Percentiles rank a stretch among this genome's conserved stretches.
These are phyloP conservation scores for Choristoneura rosaceana DNA, from an alignment of 2,888 invertebrate genomes.

Conservation along the genomic window DNA sequence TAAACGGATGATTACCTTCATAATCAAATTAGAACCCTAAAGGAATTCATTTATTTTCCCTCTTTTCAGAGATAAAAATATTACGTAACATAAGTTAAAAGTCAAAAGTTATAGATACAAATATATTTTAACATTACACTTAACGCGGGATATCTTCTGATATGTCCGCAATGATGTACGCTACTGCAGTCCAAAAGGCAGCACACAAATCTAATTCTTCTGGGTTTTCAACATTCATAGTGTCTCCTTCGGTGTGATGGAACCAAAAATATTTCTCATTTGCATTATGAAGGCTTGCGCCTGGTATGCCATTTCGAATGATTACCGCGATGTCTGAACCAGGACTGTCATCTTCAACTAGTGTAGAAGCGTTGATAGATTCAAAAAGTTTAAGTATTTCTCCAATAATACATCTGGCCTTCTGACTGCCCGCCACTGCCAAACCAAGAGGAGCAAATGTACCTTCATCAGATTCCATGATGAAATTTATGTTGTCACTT, in stretches of 20 bases:
- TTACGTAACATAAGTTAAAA: neutral
- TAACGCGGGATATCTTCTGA: slow-evolving; percentile 87
- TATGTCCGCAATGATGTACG: slow-evolving; percentile 92
- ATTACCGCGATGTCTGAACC: slow-evolving; percentile 90
- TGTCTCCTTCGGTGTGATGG: slow-evolving; percentile 93
- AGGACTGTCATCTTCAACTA: slow-evolving; percentile 82
- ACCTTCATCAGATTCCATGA: slow-evolving; percentile 94
- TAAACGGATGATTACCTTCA: slow-evolving; percentile 6
- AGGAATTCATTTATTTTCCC: neutral
- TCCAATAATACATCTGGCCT: slow-evolving; percentile 88
- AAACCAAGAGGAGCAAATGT: slow-evolving; percentile 91
- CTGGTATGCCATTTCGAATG: slow-evolving; percentile 88
- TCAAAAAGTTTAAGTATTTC: slow-evolving; percentile 88
- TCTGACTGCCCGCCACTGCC: slow-evolving; percentile 86
- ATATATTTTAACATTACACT: slow-evolving; percentile 31
- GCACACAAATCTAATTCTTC: slow-evolving; percentile 89
- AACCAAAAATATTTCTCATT: slow-evolving; percentile 90
- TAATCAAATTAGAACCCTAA: neutral
- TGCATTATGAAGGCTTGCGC: slow-evolving; percentile 88
- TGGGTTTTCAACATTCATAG: slow-evolving; percentile 90
- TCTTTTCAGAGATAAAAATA: neutral
- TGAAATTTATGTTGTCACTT: slow-evolving; percentile 88
- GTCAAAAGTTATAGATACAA: no score
- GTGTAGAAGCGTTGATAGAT: slow-evolving; percentile 88
- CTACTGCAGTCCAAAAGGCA: slow-evolving; percentile 91